These are phyloP conservation scores for Drosophila parvula DNA, from an alignment of 1,140 invertebrate species.

Conservation along the genomic window DNA sequence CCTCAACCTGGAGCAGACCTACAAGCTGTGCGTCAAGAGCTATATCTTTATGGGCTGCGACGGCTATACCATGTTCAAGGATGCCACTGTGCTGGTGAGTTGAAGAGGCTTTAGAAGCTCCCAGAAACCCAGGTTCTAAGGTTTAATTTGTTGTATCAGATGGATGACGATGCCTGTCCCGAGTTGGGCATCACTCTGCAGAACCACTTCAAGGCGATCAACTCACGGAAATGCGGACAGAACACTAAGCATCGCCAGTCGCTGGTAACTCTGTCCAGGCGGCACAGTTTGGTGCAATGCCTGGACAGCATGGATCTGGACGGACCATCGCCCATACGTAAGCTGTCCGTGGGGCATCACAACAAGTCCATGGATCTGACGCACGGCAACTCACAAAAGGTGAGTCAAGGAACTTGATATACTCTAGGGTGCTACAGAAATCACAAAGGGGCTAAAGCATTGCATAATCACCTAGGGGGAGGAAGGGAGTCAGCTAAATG, in stretches of 20 bases:
- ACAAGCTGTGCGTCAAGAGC: conserved; percentile 92
- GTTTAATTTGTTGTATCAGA: conserved; percentile 84
- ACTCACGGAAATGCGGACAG: conserved; percentile 89
- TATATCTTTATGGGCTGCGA: conserved; percentile 92
- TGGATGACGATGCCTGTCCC: conserved; percentile 92
- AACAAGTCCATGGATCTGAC: conserved; percentile 71
- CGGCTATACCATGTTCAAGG: conserved; percentile 92
- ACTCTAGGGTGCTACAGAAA: too few relatives aligned
- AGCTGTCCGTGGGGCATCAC: conserved; percentile 81
- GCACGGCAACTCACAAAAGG: conserved; percentile 76
- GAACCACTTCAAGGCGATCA: conserved; percentile 95
- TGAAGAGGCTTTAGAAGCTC: background rate
- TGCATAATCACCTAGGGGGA: too few relatives aligned
- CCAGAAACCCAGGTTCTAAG: background rate
- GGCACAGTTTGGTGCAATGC: conserved; percentile 91
- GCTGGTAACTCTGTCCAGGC: conserved; percentile 90
- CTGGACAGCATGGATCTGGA: conserved; percentile 88
- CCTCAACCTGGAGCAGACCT: conserved; percentile 90
- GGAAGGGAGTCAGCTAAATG: too few relatives aligned
- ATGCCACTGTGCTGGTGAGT: conserved; percentile 88
- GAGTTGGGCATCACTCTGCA: conserved; percentile 92
- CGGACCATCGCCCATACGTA: conserved; percentile 87
- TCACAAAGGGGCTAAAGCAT: too few relatives aligned
- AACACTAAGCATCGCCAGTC: conserved; percentile 93
- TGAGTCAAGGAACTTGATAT: background rate